Conservation (phyloP, 2,888 invertebrate genomes). For the Rotaria macrura region DNA sequence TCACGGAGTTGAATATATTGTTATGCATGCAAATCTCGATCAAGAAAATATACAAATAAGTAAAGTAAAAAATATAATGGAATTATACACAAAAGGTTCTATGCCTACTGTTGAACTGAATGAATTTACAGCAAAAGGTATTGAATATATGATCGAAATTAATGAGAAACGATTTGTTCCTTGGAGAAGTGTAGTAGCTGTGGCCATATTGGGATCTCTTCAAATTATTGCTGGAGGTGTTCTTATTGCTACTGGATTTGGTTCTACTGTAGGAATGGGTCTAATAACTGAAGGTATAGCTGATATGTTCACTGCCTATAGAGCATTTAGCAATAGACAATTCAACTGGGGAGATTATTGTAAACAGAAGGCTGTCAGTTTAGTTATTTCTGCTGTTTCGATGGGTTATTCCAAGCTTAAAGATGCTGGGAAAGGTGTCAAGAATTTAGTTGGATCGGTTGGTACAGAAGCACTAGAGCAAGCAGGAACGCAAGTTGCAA, state of each 20-base stretch:
- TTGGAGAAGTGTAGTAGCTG: slow-evolving; percentile 26
- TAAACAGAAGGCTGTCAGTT: slow-evolving; percentile 32
- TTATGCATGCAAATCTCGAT: slow-evolving; percentile 24
- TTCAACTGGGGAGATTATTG: slow-evolving; percentile 30
- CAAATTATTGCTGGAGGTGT: slow-evolving; percentile 29
- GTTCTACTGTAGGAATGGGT: slow-evolving; percentile 31
- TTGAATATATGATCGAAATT: slow-evolving; percentile 26
- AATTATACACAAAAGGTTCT: slow-evolving; percentile 24
- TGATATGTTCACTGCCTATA: slow-evolving; percentile 29
- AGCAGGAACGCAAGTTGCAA: background rate
- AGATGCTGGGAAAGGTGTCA: slow-evolving; percentile 22
- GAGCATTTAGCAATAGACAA: slow-evolving; percentile 32
- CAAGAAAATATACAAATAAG: slow-evolving; percentile 31
- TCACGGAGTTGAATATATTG: slow-evolving; percentile 18
- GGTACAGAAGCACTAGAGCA: slow-evolving; percentile 5
- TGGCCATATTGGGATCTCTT: slow-evolving; percentile 18
- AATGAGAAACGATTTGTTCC: slow-evolving; percentile 33
- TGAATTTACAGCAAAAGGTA: slow-evolving; percentile 17
- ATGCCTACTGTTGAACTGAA: background rate
- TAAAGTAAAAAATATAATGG: slow-evolving; percentile 25
- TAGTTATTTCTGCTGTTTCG: slow-evolving; percentile 27
- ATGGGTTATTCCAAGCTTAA: slow-evolving; percentile 19
- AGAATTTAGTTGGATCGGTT: background rate
- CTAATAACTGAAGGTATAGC: slow-evolving; percentile 31
- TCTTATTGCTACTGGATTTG: slow-evolving; percentile 33